A percentile compares a stretch with the other conserved stretches of the same genome.
Conservation (phyloP, 1,140 invertebrate species). For the Drosophila lacertosa region DNA sequence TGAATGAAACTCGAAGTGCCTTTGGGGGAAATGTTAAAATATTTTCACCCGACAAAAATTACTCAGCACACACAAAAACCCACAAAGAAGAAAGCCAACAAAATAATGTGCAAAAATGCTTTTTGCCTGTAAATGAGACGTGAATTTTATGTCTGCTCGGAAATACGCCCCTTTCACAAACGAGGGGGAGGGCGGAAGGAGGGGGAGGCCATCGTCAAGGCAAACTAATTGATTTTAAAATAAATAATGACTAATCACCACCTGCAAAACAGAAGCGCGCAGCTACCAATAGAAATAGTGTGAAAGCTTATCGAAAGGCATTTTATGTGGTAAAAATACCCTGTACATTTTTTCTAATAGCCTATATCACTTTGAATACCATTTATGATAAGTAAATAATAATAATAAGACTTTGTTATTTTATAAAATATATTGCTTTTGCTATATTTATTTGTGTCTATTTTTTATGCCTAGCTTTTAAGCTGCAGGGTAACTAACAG, state of each 20-base stretch:
- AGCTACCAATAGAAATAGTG: constrained; percentile 8
- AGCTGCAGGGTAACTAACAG: constrained; percentile 8
- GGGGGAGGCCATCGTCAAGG: constrained; percentile 43
- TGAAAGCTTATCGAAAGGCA: neutral
- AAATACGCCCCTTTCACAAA: neutral
- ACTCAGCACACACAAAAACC: constrained; percentile 39
- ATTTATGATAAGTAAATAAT: too few species aligned
- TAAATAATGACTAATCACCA: constrained; percentile 82
- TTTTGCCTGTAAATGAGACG: constrained; percentile 70
- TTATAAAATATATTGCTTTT: neutral
- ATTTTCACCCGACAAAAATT: constrained; percentile 38
- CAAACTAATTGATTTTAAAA: constrained; percentile 80
- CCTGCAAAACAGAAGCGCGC: constrained; percentile 54
- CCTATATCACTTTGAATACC: too few species aligned
- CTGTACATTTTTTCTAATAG: too few species aligned
- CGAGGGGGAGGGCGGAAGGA: neutral
- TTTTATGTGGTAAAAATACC: constrained; percentile 10
- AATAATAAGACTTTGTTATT: neutral
- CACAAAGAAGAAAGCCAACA: constrained; percentile 12
- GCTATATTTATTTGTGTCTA: neutral
- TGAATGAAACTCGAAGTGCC: constrained; percentile 7
- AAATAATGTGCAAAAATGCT: constrained; percentile 64
- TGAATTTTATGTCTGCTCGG: constrained; percentile 53
- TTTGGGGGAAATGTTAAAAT: constrained; percentile 16
- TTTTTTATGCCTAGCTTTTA: too few species aligned